Evolutionary conservation across 1,140 invertebrate genomes (phyloP).

Genomic region (Danaus plexippus): DNA sequence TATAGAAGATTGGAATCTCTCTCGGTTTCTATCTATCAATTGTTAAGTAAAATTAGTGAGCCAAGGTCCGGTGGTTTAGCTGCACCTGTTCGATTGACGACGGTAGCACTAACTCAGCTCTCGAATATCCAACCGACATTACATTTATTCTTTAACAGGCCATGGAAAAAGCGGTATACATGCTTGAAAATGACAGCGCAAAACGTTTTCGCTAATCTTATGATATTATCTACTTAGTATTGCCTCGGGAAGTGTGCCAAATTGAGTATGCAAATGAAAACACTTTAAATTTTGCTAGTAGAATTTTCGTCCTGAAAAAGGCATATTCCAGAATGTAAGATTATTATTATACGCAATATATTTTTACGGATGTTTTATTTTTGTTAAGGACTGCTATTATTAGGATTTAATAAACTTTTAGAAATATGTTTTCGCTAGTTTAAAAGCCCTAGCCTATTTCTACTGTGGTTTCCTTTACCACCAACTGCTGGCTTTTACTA

Average conservation of each 20-base stretch:
- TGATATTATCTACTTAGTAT: constrained; percentile 22
- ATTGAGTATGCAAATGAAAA: constrained; percentile 28
- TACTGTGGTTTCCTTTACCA: constrained; percentile 33
- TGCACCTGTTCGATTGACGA: constrained; percentile 45
- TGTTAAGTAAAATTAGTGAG: constrained; percentile 49
- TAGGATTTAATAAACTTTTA: neutral
- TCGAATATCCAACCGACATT: constrained; percentile 46
- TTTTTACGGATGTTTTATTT: neutral
- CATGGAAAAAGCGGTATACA: constrained; percentile 31
- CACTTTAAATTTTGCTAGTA: constrained; percentile 13
- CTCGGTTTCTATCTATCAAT: neutral
- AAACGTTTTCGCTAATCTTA: constrained; percentile 22
- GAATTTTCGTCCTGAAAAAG: constrained; percentile 11
- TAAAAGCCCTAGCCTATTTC: constrained; percentile 20
- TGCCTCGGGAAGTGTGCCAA: constrained; percentile 24
- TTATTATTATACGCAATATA: constrained; percentile 4
- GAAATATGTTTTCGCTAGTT: constrained; percentile 12
- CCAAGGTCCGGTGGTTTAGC: constrained; percentile 38
- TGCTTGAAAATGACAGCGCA: constrained; percentile 11
- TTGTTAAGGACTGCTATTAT: neutral
- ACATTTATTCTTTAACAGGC: constrained; percentile 52
- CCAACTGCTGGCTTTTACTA: constrained; percentile 54
- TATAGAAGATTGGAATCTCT: too few species aligned
- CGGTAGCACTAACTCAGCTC: constrained; percentile 60
- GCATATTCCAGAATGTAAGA: constrained; percentile 2